phyloP scores from a whole-genome alignment of 2,797 vertebrate genomes.

The Betta splendens region DNA sequence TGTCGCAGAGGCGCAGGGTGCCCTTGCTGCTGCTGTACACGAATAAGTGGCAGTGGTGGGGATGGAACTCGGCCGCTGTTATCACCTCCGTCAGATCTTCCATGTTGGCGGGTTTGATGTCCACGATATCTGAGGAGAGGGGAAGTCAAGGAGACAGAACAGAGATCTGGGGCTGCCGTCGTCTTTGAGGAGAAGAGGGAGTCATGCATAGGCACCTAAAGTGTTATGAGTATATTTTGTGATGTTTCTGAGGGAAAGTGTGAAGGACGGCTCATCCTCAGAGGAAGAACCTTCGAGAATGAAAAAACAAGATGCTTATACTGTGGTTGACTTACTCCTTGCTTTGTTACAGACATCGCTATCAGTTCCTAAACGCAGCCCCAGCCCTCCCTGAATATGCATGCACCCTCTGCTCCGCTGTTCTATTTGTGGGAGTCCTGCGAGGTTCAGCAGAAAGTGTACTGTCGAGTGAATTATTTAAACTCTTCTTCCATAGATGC shows the following conservation, averaged over 20 bases:
- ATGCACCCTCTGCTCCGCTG: conserved; percentile 44
- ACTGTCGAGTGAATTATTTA: conserved; percentile 82
- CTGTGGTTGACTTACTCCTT: neutral
- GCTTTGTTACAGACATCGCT: neutral
- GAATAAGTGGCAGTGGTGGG: conserved; percentile 96
- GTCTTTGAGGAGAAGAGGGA: neutral
- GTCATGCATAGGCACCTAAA: neutral
- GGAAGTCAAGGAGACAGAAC: conserved; percentile 74
- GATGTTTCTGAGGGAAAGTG: neutral
- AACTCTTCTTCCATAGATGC: conserved; percentile 71
- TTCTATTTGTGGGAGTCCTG: conserved; percentile 73
- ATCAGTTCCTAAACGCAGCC: conserved; percentile 10
- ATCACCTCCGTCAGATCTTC: conserved; percentile 98
- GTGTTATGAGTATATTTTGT: neutral
- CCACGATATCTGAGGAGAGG: conserved; percentile 90
- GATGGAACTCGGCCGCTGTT: conserved; percentile 96
- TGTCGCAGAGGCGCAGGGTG: conserved; percentile 95
- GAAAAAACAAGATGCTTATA: neutral
- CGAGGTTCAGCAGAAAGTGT: conserved; percentile 71
- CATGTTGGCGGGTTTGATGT: conserved; percentile 99
- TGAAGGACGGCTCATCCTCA: neutral
- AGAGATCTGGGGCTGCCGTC: neutral
- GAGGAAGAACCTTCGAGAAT: neutral
- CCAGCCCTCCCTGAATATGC: conserved; percentile 25
- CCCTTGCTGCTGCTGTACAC: conserved; percentile 99